Evolutionary conservation across 2,888 invertebrate genomes (phyloP).

Genomic region (Neoscelio sp.): DNA sequence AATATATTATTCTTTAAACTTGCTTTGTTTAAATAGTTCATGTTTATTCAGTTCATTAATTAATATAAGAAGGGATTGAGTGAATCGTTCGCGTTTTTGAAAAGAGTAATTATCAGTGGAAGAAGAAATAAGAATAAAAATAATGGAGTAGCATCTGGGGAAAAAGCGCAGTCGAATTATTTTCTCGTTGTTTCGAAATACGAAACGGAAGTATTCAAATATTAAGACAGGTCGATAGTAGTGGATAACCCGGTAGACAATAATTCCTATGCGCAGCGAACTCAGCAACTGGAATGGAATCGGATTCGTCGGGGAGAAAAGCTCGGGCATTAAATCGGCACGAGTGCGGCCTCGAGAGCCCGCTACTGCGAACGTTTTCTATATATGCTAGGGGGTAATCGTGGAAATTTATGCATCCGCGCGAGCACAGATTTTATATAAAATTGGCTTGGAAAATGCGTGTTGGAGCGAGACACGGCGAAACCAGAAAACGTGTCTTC

Average conservation of each 20-base stretch:
- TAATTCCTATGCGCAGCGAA: slow-evolving; percentile 50
- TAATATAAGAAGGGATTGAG: no score
- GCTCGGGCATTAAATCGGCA: slow-evolving; percentile 62
- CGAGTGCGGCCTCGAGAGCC: slow-evolving; percentile 54
- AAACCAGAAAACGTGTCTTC: slow-evolving; percentile 45
- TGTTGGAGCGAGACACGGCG: slow-evolving; percentile 28
- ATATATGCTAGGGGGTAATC: slow-evolving; percentile 68
- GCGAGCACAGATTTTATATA: slow-evolving; percentile 69
- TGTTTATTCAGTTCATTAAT: no score
- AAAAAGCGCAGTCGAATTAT: slow-evolving; percentile 40
- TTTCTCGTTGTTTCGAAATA: slow-evolving; percentile 40
- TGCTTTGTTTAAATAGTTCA: no score
- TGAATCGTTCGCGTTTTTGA: no score
- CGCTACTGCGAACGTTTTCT: slow-evolving; percentile 30
- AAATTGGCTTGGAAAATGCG: slow-evolving; percentile 49
- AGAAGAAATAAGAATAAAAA: slow-evolving; percentile 12
- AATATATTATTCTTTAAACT: no score
- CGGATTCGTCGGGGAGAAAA: slow-evolving; percentile 48
- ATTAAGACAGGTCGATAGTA: slow-evolving; percentile 62
- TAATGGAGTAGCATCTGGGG: slow-evolving; percentile 3
- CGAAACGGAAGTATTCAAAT: slow-evolving; percentile 63
- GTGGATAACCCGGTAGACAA: slow-evolving; percentile 54
- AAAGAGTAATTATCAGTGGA: neutral
- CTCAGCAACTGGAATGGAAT: slow-evolving; percentile 47
- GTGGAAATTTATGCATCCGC: slow-evolving; percentile 76